Conservation (phyloP, 2,113 vertebrate species). For the Protomyctophum bolini region DNA sequence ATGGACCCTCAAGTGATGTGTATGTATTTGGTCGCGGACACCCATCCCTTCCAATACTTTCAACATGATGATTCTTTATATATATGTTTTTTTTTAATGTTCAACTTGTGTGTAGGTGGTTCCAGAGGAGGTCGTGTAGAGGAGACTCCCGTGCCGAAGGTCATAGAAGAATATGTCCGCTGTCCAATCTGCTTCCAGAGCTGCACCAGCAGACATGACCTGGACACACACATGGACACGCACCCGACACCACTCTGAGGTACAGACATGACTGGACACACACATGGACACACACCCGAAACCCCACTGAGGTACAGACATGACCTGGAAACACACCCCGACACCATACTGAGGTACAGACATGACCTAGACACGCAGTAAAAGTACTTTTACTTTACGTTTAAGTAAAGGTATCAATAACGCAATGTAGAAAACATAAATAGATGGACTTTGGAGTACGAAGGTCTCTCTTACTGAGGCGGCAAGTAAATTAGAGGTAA, state of each 20-base stretch:
- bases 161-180: constrained; percentile 82
- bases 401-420: no score
- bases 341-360: constrained; percentile 81
- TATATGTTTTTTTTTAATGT: no score
- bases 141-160: constrained; percentile 67
- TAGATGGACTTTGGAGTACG: no score
- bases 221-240: constrained; percentile 93
- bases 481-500: not conserved
- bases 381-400: no score
- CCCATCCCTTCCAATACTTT: no score
- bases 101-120: constrained; percentile 71
- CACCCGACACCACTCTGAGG: constrained; percentile 89
- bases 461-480: not conserved
- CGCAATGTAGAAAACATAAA: no score
- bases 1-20: no score
- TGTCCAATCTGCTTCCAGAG: constrained; percentile 95
- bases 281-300: not conserved
- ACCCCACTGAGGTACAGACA: no score
- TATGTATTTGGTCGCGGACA: no score
- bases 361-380: no score
- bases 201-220: constrained; percentile 87
- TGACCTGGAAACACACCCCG: constrained; percentile 91
- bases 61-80: no score
- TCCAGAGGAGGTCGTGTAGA: constrained; percentile 78
- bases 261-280: constrained; percentile 29